These are phyloP conservation scores for Pseudopodoces humilis DNA, from an alignment of 2,113 vertebrate genomes.

Conservation along the genomic window DNA sequence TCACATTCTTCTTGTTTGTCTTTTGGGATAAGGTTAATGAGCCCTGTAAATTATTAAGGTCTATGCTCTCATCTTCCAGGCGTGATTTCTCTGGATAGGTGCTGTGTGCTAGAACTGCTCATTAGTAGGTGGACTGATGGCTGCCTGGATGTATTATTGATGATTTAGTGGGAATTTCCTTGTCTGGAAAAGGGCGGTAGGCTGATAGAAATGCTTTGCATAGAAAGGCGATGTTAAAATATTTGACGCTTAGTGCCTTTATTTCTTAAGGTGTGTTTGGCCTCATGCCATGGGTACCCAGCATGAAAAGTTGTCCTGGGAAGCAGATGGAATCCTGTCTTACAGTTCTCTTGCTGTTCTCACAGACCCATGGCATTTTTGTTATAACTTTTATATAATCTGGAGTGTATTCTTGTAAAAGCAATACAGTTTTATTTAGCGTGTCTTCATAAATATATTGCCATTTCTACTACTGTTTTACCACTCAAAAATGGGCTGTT, in stretches of 20 bases:
- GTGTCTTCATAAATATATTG: not conserved
- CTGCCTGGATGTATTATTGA: constrained; percentile 32
- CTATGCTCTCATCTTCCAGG: not conserved
- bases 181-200: not conserved
- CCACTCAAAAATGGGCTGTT: not conserved
- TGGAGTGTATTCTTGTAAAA: not conserved
- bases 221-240: not conserved
- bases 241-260: not conserved
- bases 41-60: constrained; percentile 39
- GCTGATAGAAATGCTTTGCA: not conserved
- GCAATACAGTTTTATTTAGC: not conserved
- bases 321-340: not conserved
- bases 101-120: not conserved
- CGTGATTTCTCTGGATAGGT: not conserved
- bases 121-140: constrained; percentile 4
- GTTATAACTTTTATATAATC: not conserved
- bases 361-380: not conserved
- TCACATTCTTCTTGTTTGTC: constrained; percentile 9
- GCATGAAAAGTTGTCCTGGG: not conserved
- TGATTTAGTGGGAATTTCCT: not conserved
- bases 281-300: not conserved
- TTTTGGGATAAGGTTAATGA: constrained; percentile 13
- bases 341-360: not conserved
- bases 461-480: not conserved
- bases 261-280: not conserved